Base-by-base conservation (phyloP, 2,113 vertebrate genomes). In the Daboia siamensis region DNA sequence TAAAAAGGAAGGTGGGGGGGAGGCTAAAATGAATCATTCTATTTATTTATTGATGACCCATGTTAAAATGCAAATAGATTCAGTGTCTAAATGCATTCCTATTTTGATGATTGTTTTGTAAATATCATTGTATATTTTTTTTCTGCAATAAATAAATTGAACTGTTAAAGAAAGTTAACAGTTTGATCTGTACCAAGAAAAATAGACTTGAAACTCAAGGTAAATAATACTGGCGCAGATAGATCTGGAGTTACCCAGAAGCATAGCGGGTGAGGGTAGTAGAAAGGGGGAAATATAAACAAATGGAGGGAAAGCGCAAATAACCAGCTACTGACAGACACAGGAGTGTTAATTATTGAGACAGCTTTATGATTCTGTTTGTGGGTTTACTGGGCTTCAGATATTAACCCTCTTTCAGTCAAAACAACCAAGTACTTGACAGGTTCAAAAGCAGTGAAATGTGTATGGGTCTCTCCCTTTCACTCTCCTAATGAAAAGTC, bases 31-130 rank as follows among this genome's bases (percentile, higher is more conserved):
- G 97, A 97, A 97, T 98, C 98, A 98, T 97, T 98, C 98, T 99
- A 99, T 99, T 99, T 99, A 99, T 99, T 99, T 99, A 99, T 99
- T 99, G 98, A 97, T 98, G 98, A 98, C 98, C 97, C 98, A 97
- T 98, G 98, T 98, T 98, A 98, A 97, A 98, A 98, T 98, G 98
- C 98, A 98, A 97, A 98, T 98, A 98, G 98, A 98, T 98, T 98
- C 97, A 98, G 98, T 98, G 98, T 99, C 98, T 98, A 98, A 98
- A 98, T 98, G 98, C 98, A 98, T 98, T 99, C 98, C 96, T 99
- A 98, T 99, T 99, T 99, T 98, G 98, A 98, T 98, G 97, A 98
- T 98, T 97, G 98, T 98, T 97, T 98, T 99, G 99, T 99, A 99
- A 98, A 99, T 99, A 98, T 97, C 98, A 97, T 97, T 99, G 98